phyloP scores from a whole-genome alignment of 2,113 vertebrate species.

The Callipepla squamata region DNA sequence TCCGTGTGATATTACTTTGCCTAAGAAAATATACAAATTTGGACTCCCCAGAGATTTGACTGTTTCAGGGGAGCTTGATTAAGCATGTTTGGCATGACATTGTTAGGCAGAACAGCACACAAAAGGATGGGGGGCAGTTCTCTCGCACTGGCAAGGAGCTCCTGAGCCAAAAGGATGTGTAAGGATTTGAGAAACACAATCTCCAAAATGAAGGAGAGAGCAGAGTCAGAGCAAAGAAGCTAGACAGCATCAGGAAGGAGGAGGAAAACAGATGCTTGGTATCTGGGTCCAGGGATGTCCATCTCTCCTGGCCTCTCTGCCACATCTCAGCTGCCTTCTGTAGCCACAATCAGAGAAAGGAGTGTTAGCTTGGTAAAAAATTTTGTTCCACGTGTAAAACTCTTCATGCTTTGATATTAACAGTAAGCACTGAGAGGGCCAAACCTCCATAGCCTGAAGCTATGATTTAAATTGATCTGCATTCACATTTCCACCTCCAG shows the following conservation, averaged over 20 bases:
- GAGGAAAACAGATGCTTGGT: conserved; percentile 60
- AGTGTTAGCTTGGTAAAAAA: conserved; percentile 1
- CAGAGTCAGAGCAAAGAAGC: conserved; percentile 33
- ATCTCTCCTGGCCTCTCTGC: not conserved
- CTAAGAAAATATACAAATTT: conserved; percentile 67
- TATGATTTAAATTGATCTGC: conserved; percentile 55
- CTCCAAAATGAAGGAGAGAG: not conserved
- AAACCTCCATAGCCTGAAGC: conserved; percentile 28
- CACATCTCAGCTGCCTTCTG: not conserved
- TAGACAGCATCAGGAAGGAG: conserved; percentile 25
- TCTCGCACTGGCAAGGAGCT: not conserved
- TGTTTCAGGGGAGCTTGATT: conserved; percentile 49
- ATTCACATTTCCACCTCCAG: not conserved
- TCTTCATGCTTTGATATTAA: conserved; percentile 55
- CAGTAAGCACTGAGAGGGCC: not conserved
- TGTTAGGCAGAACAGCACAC: not conserved
- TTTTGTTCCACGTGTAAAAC: not conserved
- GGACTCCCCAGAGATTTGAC: conserved; percentile 17
- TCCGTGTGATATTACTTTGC: conserved; percentile 55
- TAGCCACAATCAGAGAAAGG: not conserved
- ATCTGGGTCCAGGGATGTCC: not conserved
- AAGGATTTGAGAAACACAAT: not conserved
- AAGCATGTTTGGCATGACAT: conserved; percentile 3
- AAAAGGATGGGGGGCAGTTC: not conserved
- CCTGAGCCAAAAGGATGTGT: not conserved